phyloP scores from a whole-genome alignment of 2,113 vertebrate genomes.

The Oryzias javanicus region DNA sequence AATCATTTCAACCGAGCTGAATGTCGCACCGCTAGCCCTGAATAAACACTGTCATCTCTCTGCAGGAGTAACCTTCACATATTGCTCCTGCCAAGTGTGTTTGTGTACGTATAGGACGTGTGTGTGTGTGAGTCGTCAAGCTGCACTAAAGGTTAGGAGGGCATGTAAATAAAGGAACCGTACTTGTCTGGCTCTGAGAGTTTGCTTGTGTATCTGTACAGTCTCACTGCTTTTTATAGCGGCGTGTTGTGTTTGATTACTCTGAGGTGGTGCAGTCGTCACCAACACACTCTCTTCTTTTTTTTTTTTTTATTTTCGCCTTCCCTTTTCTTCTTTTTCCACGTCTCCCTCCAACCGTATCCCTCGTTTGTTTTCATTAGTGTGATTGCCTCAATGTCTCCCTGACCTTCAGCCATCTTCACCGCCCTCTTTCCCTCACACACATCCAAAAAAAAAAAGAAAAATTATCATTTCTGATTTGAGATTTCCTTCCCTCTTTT shows the following conservation, averaged over 20 bases:
- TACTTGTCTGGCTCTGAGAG: conserved; percentile 37
- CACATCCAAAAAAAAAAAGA: not conserved
- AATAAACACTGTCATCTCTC: conserved; percentile 74
- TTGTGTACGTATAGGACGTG: conserved; percentile 29
- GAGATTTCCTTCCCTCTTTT: conserved; percentile 36
- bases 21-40: conserved; percentile 70
- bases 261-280: conserved; percentile 48
- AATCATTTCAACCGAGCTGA: conserved; percentile 70
- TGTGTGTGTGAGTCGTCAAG: conserved; percentile 4
- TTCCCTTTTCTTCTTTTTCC: conserved; percentile 32
- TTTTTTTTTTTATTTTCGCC: conserved; percentile 30
- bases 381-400: conserved; percentile 79
- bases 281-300: conserved; percentile 17
- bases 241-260: conserved; percentile 72
- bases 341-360: conserved; percentile 44
- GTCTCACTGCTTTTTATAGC: conserved; percentile 48
- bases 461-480: conserved; percentile 62
- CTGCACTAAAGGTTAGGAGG: conserved; percentile 56
- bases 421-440: conserved; percentile 7
- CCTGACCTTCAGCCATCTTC: conserved; percentile 77
- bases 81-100: conserved; percentile 52
- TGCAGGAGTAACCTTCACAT: conserved; percentile 72
- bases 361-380: conserved; percentile 84
- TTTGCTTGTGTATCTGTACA: conserved; percentile 48
- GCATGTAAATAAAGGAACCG: conserved; percentile 65